A percentile compares a stretch with the other conserved stretches of the same genome.
phyloP scores from a whole-genome alignment of 1,140 invertebrate genomes.

The Musca domestica region DNA sequence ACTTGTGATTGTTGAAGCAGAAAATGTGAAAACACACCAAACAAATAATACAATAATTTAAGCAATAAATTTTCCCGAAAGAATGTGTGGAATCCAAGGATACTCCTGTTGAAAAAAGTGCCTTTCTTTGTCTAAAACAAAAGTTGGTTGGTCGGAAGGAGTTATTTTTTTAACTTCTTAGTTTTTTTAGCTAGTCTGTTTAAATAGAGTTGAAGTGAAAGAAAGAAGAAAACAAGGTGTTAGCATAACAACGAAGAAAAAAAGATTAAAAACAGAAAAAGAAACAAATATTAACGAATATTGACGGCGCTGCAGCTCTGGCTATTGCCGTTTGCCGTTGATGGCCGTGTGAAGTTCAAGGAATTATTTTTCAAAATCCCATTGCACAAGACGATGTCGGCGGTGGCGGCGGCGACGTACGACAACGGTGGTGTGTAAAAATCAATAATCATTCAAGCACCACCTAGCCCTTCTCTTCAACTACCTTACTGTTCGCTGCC shows the following conservation, averaged over 20 bases:
- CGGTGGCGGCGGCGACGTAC: too few species aligned
- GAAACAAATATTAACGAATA: not conserved
- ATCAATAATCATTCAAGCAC: slow-evolving; percentile 17
- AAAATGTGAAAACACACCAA: too few species aligned
- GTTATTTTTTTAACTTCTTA: too few species aligned
- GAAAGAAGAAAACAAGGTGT: not conserved
- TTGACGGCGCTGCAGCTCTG: not conserved
- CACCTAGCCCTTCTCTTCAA: not conserved
- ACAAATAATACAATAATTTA: too few species aligned
- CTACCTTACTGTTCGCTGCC: too few species aligned
- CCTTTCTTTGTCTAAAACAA: slow-evolving; percentile 1
- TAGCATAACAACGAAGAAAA: slow-evolving; percentile 3
- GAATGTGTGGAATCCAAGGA: not conserved
- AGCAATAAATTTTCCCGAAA: not conserved
- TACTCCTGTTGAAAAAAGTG: not conserved
- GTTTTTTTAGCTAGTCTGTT: too few species aligned
- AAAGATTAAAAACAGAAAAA: too few species aligned
- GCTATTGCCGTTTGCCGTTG: not conserved
- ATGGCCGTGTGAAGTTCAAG: slow-evolving; percentile 16
- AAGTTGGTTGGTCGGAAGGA: not conserved
- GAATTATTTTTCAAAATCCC: slow-evolving; percentile 7
- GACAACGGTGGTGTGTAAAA: not conserved
- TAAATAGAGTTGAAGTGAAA: not conserved
- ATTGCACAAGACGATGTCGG: slow-evolving; percentile 14
- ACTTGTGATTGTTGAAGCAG: too few species aligned